Conservation (phyloP, 2,888 invertebrate species). For the Phengaris alcon region DNA sequence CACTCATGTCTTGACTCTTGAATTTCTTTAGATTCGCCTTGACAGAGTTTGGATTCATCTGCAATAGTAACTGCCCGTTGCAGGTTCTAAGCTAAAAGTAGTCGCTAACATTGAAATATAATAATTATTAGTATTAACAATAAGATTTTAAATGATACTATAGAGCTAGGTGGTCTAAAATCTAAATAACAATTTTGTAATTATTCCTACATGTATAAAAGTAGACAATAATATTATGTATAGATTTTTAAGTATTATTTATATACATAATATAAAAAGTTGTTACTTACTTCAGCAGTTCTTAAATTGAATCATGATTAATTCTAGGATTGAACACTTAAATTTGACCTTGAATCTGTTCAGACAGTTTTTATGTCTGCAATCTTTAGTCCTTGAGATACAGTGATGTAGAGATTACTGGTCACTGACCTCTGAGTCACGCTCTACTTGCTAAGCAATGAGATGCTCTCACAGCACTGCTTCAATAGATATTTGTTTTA, state of each 20-base stretch:
- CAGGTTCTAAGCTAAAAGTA: background rate
- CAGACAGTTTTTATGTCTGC: conserved; percentile 15
- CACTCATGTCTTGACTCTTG: background rate
- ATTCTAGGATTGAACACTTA: background rate
- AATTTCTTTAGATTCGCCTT: background rate
- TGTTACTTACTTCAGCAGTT: too few species aligned
- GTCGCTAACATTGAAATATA: background rate
- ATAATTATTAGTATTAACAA: too few species aligned
- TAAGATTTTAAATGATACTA: too few species aligned
- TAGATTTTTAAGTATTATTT: too few species aligned
- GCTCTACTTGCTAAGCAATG: conserved; percentile 53
- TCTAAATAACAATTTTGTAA: too few species aligned
- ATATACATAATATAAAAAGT: too few species aligned
- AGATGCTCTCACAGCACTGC: conserved; percentile 9
- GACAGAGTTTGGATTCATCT: background rate
- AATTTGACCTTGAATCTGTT: background rate
- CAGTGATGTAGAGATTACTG: conserved; percentile 46
- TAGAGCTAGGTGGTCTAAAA: too few species aligned
- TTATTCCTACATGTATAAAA: too few species aligned
- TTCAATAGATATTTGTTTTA: conserved; percentile 13
- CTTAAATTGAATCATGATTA: background rate
- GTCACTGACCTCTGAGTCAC: conserved; percentile 67
- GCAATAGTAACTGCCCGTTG: background rate
- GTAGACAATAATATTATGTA: too few species aligned
- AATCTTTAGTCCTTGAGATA: conserved; percentile 29